Conservation (phyloP, 2,797 vertebrate species). For the Manis crassicaudata region DNA sequence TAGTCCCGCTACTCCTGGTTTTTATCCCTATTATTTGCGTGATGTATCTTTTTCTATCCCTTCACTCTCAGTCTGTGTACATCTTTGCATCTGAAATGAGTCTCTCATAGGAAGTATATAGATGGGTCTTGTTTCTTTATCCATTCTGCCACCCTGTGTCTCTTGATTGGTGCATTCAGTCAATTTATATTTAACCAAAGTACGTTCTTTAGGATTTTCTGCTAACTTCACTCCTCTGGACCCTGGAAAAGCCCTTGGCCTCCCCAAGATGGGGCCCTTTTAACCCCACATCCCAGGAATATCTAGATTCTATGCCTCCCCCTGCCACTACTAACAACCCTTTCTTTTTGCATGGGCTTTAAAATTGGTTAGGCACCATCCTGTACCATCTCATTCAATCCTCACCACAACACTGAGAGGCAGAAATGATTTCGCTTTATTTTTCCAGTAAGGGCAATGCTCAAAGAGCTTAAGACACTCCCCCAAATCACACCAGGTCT, state of each 20-base stretch:
- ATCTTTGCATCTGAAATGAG: no score
- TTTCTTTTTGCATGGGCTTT: not conserved
- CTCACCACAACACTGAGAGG: not conserved
- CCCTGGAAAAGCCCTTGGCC: not conserved
- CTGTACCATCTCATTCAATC: no score
- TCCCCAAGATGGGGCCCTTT: not conserved
- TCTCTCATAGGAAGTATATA: no score
- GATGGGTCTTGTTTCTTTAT: no score
- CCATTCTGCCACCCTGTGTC: no score
- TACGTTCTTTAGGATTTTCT: not conserved
- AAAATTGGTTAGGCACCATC: not conserved
- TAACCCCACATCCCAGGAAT: not conserved
- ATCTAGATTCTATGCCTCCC: not conserved
- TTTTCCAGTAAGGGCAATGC: not conserved
- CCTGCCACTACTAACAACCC: not conserved
- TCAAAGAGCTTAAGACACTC: not conserved
- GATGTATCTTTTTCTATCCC: no score
- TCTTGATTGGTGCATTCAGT: no score
- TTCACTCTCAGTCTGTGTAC: no score
- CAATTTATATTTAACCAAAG: not conserved
- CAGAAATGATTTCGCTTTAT: not conserved
- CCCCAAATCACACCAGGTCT: not conserved
- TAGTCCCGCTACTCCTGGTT: no score
- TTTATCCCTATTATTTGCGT: no score
- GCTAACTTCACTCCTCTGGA: not conserved